Conservation (phyloP, 1,140 invertebrate genomes). For the Panonychus citri region DNA sequence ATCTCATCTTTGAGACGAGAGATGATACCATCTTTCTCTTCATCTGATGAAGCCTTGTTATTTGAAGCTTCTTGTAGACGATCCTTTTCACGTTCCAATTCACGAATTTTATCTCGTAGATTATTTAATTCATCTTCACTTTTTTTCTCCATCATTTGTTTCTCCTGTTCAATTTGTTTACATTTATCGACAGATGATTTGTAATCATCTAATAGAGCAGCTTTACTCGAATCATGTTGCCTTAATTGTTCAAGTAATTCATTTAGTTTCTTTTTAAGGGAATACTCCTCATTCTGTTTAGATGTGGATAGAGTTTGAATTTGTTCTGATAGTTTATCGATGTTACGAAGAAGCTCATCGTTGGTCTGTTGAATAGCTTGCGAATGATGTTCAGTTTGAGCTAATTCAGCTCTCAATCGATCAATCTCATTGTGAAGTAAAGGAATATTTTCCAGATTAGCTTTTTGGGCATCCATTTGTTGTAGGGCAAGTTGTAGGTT, state of each 20-base stretch:
- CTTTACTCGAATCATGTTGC: background rate
- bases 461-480: too few relatives aligned
- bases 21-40: background rate
- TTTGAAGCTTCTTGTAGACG: background rate
- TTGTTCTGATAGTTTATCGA: background rate
- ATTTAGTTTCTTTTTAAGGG: background rate
- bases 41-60: background rate
- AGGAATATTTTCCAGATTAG: background rate
- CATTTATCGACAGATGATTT: background rate
- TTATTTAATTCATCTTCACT: background rate
- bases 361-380: background rate
- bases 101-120: background rate
- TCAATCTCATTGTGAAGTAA: background rate
- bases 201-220: background rate
- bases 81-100: background rate
- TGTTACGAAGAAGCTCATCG: background rate
- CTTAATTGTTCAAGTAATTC: background rate
- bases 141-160: background rate
- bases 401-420: background rate
- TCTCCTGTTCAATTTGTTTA: background rate
- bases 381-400: background rate
- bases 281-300: background rate
- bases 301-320: background rate
- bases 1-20: background rate
- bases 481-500: background rate